These are phyloP conservation scores for Apteryx mantelli DNA, from an alignment of 2,113 vertebrate genomes.

Conservation along the genomic window DNA sequence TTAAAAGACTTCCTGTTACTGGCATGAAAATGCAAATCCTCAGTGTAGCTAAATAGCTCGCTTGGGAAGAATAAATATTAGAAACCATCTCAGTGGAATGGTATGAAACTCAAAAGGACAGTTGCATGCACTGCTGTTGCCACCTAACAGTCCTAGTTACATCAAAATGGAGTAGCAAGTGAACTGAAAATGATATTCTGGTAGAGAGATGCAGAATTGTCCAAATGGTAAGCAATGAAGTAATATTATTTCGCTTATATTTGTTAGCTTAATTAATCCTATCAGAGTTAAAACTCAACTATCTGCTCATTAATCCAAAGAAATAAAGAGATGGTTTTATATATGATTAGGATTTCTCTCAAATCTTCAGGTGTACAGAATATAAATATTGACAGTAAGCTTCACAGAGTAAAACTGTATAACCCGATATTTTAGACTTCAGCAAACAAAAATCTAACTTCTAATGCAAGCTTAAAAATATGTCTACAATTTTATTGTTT, in stretches of 20 bases:
- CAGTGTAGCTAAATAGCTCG: background rate
- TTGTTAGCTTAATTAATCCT: conserved; percentile 31
- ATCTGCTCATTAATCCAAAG: conserved; percentile 12
- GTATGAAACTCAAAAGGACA: background rate
- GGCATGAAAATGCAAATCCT: background rate
- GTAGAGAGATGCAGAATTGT: background rate
- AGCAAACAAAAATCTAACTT: background rate
- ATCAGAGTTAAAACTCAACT: conserved; percentile 27
- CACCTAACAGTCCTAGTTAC: background rate
- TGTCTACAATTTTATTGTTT: background rate
- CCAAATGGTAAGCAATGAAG: background rate
- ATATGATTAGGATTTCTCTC: background rate
- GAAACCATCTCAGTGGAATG: background rate
- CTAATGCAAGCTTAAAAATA: background rate
- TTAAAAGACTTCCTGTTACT: background rate
- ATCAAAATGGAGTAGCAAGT: conserved; percentile 19
- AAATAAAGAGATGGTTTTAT: background rate
- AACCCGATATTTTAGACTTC: background rate
- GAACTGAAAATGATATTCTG: background rate
- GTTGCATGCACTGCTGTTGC: background rate
- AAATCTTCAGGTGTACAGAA: background rate
- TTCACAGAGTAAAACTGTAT: background rate
- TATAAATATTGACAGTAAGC: background rate
- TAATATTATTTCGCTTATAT: conserved; percentile 2
- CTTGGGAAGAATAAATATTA: background rate